phyloP scores from a whole-genome alignment of 1,140 invertebrate genomes.

The Spodoptera frugiperda region DNA sequence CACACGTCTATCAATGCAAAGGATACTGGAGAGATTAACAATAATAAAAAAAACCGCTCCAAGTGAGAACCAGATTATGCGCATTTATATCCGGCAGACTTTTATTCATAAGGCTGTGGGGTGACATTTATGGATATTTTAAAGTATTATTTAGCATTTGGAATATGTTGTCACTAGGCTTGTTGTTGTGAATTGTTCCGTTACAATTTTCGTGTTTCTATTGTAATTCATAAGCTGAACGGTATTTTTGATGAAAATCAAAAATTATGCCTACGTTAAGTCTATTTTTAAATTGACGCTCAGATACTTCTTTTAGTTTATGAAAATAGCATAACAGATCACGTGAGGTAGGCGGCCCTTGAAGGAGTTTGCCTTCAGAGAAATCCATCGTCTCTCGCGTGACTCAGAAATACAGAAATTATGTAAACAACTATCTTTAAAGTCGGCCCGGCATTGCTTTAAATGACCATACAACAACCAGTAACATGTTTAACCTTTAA shows the following conservation, averaged over 20 bases:
- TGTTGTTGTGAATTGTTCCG: too few species aligned
- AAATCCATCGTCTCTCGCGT: neutral
- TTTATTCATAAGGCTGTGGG: neutral
- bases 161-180: neutral
- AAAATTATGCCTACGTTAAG: too few species aligned
- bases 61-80: neutral
- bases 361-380: too few species aligned
- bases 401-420: constrained; percentile 7
- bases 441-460: neutral
- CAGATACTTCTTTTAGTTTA: too few species aligned
- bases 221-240: too few species aligned
- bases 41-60: constrained; percentile 18
- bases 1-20: constrained; percentile 32
- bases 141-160: neutral
- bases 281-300: too few species aligned
- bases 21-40: constrained; percentile 16
- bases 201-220: too few species aligned
- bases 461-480: neutral
- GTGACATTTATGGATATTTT: neutral
- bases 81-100: neutral
- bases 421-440: constrained; percentile 17
- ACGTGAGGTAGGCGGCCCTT: too few species aligned
- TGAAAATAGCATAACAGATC: too few species aligned
- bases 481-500: constrained; percentile 21
- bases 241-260: too few species aligned